phyloP scores from a whole-genome alignment of 2,113 vertebrate genomes.

The Furnarius figulus region DNA sequence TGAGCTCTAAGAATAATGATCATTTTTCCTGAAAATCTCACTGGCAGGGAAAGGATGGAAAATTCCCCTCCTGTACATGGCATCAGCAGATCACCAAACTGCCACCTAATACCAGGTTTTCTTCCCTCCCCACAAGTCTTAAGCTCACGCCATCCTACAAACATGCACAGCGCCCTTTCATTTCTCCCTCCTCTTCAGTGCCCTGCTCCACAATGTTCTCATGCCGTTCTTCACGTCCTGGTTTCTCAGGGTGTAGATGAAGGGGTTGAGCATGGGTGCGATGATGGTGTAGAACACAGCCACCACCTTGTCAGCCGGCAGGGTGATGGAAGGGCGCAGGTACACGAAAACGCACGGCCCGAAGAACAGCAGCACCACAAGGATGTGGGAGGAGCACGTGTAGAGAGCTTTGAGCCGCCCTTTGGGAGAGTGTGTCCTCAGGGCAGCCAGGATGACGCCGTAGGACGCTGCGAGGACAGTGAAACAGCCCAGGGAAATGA shows the following conservation, averaged over 20 bases:
- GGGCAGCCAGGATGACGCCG: background rate
- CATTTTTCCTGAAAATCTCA: background rate
- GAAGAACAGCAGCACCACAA: constrained; percentile 26
- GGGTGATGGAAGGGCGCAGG: constrained; percentile 41
- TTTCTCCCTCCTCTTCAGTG: background rate
- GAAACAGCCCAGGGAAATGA: background rate
- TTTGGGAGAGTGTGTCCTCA: background rate
- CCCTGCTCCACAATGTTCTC: background rate
- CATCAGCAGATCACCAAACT: background rate
- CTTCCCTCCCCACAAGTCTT: background rate
- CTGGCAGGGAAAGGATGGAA: background rate
- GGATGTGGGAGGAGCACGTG: constrained; percentile 49
- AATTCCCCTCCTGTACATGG: background rate
- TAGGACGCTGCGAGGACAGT: constrained; percentile 29
- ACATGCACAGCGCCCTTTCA: background rate
- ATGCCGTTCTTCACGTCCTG: constrained; percentile 49
- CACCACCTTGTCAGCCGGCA: constrained; percentile 52
- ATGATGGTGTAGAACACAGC: constrained; percentile 66
- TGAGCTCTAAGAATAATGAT: background rate
- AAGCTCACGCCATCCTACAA: background rate
- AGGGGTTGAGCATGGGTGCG: constrained; percentile 64
- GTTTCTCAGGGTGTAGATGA: constrained; percentile 68
- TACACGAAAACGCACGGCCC: constrained; percentile 65
- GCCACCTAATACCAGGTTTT: background rate
- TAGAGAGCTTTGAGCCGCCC: constrained; percentile 55